Evolutionary conservation across 1,140 invertebrate species (phyloP).

Genomic region (Drosophila carrolli): DNA sequence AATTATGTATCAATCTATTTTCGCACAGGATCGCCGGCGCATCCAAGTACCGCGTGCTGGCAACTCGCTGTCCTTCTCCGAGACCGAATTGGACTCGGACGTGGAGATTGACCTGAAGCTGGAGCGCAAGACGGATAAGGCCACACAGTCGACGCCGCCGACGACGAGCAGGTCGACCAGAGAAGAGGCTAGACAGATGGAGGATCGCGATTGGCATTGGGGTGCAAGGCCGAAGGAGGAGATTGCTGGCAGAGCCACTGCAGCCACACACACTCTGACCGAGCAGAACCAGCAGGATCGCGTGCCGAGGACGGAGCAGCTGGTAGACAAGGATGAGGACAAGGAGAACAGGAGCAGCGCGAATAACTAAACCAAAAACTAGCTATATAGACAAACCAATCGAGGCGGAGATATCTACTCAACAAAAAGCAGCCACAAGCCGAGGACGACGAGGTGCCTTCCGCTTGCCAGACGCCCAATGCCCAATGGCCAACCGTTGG

Average conservation of each 20-base stretch:
- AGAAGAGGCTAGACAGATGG: conserved; percentile 18
- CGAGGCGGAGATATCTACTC: conserved; percentile 47
- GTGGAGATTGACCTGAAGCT: conserved; percentile 72
- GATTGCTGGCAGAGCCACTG: conserved; percentile 6
- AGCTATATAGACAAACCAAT: conserved; percentile 44
- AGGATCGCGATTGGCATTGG: conserved; percentile 4
- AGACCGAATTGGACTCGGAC: conserved; percentile 91
- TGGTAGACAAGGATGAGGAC: conserved; percentile 23
- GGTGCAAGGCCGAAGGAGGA: conserved; percentile 1
- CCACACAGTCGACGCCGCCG: conserved; percentile 52
- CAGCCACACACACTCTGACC: neutral
- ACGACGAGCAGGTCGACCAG: neutral
- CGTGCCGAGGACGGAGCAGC: neutral
- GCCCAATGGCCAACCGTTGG: neutral
- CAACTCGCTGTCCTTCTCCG: conserved; percentile 91
- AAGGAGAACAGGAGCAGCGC: conserved; percentile 56
- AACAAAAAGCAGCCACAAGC: conserved; percentile 25
- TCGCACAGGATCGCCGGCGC: conserved; percentile 60
- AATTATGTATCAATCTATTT: neutral
- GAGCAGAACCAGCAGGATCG: neutral
- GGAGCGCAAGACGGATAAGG: conserved; percentile 49
- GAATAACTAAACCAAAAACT: conserved; percentile 72
- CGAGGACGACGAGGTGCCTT: conserved; percentile 6
- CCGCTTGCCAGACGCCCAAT: conserved; percentile 6
- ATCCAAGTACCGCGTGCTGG: conserved; percentile 87